These are phyloP conservation scores for Parauchenoglanis punctatus DNA, from an alignment of 2,797 vertebrate genomes.

Conservation along the genomic window DNA sequence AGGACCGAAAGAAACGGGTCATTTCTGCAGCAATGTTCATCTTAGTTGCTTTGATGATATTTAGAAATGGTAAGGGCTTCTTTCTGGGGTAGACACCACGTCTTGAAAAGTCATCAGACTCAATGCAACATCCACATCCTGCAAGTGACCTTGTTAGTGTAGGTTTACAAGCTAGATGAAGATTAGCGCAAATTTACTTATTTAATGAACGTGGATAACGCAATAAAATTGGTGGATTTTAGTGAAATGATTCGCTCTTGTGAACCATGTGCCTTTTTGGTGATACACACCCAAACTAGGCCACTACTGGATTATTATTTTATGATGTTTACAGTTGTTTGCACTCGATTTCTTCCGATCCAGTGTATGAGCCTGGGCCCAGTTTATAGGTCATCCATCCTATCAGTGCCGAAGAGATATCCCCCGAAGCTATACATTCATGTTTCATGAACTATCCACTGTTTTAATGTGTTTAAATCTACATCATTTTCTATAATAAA, in stretches of 20 bases:
- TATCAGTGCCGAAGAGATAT: not conserved
- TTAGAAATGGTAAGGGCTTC: not conserved
- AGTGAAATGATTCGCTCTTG: not conserved
- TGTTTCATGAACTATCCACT: not conserved
- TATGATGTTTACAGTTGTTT: conserved; percentile 63
- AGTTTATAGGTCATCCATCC: not conserved
- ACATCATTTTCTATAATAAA: not conserved
- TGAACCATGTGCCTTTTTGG: not conserved
- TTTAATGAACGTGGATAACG: not conserved
- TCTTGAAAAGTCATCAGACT: conserved; percentile 7
- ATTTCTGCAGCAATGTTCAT: not conserved
- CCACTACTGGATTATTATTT: conserved; percentile 70
- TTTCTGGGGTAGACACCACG: not conserved
- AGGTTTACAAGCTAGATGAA: not conserved
- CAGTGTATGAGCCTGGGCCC: not conserved
- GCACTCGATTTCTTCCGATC: conserved; percentile 19
- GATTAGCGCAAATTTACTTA: not conserved
- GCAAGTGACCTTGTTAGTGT: not conserved
- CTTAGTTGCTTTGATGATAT: not conserved
- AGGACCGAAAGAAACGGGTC: not conserved
- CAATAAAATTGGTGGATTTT: not conserved
- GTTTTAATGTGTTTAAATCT: not conserved
- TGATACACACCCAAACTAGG: conserved; percentile 62
- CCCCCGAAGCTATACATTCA: not conserved
- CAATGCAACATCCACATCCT: not conserved